phyloP scores from a whole-genome alignment of 2,888 invertebrate genomes.

The Spisula subtruncata region DNA sequence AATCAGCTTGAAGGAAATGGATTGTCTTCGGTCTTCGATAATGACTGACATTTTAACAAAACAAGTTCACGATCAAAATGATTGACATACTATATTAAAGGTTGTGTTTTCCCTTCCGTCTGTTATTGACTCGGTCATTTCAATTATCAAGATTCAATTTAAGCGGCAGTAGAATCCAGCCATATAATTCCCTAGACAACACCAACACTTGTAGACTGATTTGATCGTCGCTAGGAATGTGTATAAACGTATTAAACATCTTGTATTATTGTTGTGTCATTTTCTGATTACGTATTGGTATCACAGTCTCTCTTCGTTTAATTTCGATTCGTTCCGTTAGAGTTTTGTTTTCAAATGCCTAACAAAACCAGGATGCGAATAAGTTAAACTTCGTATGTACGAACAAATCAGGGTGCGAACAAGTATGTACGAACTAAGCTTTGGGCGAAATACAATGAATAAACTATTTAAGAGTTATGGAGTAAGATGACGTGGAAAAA shows the following conservation, averaged over 20 bases:
- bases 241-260: too few relatives aligned
- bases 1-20: neutral
- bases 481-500: too few relatives aligned
- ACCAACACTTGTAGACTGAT: neutral
- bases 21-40: neutral
- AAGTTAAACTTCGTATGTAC: too few relatives aligned
- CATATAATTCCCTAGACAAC: neutral
- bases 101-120: neutral
- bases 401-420: too few relatives aligned
- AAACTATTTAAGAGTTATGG: neutral
- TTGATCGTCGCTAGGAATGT: neutral
- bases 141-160: slow-evolving; percentile 12
- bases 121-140: neutral
- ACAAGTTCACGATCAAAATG: neutral
- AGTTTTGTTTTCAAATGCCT: too few relatives aligned
- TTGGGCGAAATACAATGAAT: neutral
- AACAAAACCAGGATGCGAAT: too few relatives aligned
- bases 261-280: too few relatives aligned
- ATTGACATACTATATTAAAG: slow-evolving; percentile 3
- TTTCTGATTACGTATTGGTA: too few relatives aligned
- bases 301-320: too few relatives aligned
- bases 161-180: neutral
- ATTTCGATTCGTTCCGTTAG: too few relatives aligned
- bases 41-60: slow-evolving; percentile 29
- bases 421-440: neutral